These are phyloP conservation scores for Alethe castanea DNA, from an alignment of 2,113 vertebrate genomes.

Conservation along the genomic window DNA sequence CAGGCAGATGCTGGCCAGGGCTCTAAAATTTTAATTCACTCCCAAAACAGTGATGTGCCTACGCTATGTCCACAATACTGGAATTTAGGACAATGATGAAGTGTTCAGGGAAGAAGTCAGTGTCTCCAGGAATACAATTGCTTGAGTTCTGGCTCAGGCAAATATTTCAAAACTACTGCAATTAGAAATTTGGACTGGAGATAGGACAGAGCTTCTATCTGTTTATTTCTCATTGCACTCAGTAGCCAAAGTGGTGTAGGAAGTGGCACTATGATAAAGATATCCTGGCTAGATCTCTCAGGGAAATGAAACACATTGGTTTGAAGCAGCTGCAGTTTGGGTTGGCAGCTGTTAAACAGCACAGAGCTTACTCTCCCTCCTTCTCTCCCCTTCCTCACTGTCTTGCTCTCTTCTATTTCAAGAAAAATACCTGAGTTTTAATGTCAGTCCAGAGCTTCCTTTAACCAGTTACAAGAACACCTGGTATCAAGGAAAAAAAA, in stretches of 20 bases:
- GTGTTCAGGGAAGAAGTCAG: too few relatives aligned
- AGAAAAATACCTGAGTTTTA: background rate
- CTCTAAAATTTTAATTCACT: background rate
- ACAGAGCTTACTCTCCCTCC: background rate
- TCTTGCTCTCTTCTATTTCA: background rate
- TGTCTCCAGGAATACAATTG: background rate
- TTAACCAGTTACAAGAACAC: background rate
- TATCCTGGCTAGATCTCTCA: background rate
- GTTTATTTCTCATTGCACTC: background rate
- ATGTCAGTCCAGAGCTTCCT: background rate
- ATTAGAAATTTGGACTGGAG: background rate
- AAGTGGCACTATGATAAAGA: background rate
- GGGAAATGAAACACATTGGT: background rate
- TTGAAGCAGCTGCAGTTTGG: background rate
- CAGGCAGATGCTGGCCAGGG: fast-evolving
- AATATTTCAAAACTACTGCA: background rate
- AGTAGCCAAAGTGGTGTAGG: background rate
- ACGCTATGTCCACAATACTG: background rate
- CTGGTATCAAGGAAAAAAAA: background rate
- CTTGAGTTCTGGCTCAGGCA: background rate
- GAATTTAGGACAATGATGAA: background rate
- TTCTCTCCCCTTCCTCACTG: background rate
- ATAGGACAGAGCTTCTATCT: background rate
- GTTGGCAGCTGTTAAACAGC: background rate
- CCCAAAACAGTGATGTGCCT: background rate